phyloP scores from a whole-genome alignment of 1,140 invertebrate species.

The Helicoverpa zea region DNA sequence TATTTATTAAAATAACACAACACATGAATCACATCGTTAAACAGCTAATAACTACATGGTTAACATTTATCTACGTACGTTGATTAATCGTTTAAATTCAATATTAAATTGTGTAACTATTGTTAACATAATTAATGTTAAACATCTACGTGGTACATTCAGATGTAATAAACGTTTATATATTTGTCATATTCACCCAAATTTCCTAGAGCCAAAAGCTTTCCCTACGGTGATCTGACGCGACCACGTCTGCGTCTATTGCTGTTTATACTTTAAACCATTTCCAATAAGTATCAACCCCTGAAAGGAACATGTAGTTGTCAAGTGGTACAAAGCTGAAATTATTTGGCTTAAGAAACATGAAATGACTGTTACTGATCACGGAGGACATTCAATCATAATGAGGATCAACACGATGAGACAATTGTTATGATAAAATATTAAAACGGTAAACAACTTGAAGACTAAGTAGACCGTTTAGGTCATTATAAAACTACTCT shows the following conservation, averaged over 20 bases:
- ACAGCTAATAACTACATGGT: constrained; percentile 42
- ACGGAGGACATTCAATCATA: background rate
- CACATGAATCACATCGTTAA: constrained; percentile 39
- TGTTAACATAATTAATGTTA: constrained; percentile 33
- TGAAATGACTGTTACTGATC: background rate
- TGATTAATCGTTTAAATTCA: constrained; percentile 22
- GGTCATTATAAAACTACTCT: background rate
- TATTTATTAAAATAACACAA: constrained; percentile 42
- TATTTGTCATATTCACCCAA: constrained; percentile 14
- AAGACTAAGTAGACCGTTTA: background rate
- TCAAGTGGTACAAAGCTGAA: constrained; percentile 19
- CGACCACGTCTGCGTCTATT: background rate
- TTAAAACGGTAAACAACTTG: background rate
- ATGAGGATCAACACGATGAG: constrained; percentile 20
- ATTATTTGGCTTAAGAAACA: constrained; percentile 37
- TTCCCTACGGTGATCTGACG: constrained; percentile 12
- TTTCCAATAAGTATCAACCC: constrained; percentile 20
- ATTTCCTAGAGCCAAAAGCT: constrained; percentile 25
- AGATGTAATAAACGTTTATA: constrained; percentile 13
- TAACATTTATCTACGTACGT: constrained; percentile 37
- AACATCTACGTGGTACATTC: constrained; percentile 29
- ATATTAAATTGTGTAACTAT: constrained; percentile 20
- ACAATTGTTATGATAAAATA: background rate
- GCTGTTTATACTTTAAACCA: constrained; percentile 2
- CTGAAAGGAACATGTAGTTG: constrained; percentile 46